Base-by-base conservation (phyloP, 1,140 invertebrate species). In the Latrodectus geometricus region DNA sequence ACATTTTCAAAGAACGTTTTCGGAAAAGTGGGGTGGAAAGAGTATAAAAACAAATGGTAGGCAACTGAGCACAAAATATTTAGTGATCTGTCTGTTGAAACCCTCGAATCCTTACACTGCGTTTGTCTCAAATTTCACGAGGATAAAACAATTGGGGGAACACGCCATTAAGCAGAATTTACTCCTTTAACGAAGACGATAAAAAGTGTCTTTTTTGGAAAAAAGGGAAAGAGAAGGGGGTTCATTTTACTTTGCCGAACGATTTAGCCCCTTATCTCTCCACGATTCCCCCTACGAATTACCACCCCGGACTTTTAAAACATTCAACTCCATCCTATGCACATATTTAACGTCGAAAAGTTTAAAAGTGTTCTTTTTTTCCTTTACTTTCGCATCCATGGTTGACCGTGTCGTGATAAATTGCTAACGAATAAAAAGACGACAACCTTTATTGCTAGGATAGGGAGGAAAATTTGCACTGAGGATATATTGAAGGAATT, bases 391-490 rank as follows among this genome's bases (percentile, higher is more conserved):
- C 54, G 11, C 54, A 14, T 50, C 50, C 74, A 76, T 17, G 72
- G 48, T 20, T 76, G 74, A 76, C 74, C 74, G 74, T 76, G 74
- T 76, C 20, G 20, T 76, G 74, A 76, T 21, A 56, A 76, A 76
- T 76, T 7, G 52, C 74, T 76, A 56, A 56, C 12, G 49, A 52
- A 35, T 17, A 17, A 20, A 56, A 5, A 50, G 52, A 23, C 9
- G 21, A 11, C 15, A 23, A 23, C 9, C 12, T 61, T 76, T 56
- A 76, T 76, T 76, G 52, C 20, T 8, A n/a, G 21, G 54, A 15
- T 23, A 61, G 54, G 23, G 52, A 35, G 35, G 35, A 35, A 35
- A 35, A 35, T 35, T 35, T 35, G 35, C 35, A 35, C 17, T 61
- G 54, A 61, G 54, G 54, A 61, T 14, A 17, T 2, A 61, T 61